Percentiles rank a stretch among this genome's conserved stretches.
These are phyloP conservation scores for Heliconius eleuchia DNA, from an alignment of 1,140 invertebrate genomes.

Conservation along the genomic window DNA sequence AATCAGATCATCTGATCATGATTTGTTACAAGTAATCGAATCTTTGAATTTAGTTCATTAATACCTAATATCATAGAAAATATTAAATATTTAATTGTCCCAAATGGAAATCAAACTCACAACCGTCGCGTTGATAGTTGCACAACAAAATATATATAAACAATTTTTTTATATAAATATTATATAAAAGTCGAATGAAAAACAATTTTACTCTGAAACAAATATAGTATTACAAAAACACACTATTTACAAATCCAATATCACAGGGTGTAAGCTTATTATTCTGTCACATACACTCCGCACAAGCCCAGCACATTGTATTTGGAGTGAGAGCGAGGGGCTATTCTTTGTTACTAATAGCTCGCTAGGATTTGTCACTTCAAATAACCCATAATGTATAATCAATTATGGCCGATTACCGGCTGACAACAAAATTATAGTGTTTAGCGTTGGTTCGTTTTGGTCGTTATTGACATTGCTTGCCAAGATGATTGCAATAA, in stretches of 20 bases:
- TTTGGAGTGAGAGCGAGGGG: conserved; percentile 21
- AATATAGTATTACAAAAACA: conserved; percentile 38
- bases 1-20: too few species aligned
- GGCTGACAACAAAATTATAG: conserved; percentile 48
- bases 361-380: conserved; percentile 40
- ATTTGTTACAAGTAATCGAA: too few species aligned
- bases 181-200: neutral
- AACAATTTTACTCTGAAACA: neutral
- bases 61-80: too few species aligned
- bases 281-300: conserved; percentile 72
- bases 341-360: conserved; percentile 47
- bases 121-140: neutral
- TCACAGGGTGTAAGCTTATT: conserved; percentile 73
- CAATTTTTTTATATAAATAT: neutral
- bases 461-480: neutral
- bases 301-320: conserved; percentile 46
- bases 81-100: neutral
- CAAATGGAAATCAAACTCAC: neutral
- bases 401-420: conserved; percentile 47
- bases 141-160: neutral
- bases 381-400: conserved; percentile 38
- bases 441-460: conserved; percentile 16
- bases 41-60: too few species aligned
- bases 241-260: conserved; percentile 57
- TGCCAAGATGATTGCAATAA: neutral